Conservation (phyloP, 1,140 invertebrate species). For the Drosophila nigromelanica region DNA sequence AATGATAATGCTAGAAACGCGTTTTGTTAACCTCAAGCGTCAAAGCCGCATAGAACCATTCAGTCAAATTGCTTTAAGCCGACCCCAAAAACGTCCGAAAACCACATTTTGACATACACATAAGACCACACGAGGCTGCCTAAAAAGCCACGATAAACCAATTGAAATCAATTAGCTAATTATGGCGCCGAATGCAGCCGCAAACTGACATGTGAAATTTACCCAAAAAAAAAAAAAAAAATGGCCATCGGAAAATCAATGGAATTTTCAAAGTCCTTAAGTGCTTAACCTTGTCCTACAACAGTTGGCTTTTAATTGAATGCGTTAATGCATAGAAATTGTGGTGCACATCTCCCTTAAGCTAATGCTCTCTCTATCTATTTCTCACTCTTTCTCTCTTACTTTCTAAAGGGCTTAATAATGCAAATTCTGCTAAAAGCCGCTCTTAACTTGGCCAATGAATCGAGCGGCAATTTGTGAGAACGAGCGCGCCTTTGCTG, state of each 20-base stretch:
- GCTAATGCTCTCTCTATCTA: no score
- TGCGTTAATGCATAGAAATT: constrained; percentile 11
- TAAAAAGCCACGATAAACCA: constrained; percentile 59
- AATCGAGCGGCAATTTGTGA: constrained; percentile 35
- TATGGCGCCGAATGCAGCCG: constrained; percentile 51
- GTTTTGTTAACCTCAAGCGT: constrained; percentile 18
- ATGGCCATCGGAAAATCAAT: constrained; percentile 7
- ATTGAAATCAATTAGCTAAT: constrained; percentile 80
- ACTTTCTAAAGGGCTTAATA: constrained; percentile 33
- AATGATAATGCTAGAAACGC: no score
- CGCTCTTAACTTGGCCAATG: constrained; percentile 47
- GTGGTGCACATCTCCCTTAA: not conserved
- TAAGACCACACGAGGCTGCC: constrained; percentile 43
- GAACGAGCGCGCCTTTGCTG: constrained; percentile 23
- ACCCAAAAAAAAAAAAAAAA: constrained; percentile 5
- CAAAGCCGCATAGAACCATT: constrained; percentile 53
- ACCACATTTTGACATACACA: constrained; percentile 30
- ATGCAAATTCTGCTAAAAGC: constrained; percentile 54
- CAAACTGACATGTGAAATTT: constrained; percentile 30
- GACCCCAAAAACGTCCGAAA: no score
- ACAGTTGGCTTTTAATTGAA: constrained; percentile 15
- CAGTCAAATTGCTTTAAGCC: constrained; percentile 5
- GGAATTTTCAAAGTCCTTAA: constrained; percentile 26
- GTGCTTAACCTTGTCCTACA: constrained; percentile 15
- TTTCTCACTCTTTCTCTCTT: not conserved